These are phyloP conservation scores for Nansenia antarctica DNA, from an alignment of 2,113 vertebrate species.

Conservation along the genomic window DNA sequence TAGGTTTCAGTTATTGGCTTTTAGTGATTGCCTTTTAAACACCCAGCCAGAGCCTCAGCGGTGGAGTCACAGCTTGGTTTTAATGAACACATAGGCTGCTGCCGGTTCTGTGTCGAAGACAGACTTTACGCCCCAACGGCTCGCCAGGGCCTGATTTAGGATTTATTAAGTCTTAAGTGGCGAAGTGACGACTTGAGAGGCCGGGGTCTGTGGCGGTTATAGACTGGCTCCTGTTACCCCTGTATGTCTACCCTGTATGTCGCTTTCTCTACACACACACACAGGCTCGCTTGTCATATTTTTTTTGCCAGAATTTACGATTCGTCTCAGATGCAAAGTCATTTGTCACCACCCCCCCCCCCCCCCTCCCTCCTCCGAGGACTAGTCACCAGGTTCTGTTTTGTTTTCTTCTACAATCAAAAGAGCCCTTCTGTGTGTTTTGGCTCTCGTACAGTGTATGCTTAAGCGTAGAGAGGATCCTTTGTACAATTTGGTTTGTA, in stretches of 20 bases:
- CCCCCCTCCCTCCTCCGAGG: not conserved
- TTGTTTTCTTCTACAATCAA: too few species aligned
- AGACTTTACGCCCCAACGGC: too few species aligned
- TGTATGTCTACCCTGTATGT: not conserved
- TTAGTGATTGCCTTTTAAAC: too few species aligned
- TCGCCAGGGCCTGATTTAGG: constrained; percentile 15
- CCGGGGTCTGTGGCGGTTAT: not conserved
- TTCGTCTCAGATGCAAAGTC: constrained; percentile 33
- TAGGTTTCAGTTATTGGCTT: too few species aligned
- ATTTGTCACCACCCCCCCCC: not conserved
- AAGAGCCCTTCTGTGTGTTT: not conserved
- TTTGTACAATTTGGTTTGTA: constrained; percentile 3
- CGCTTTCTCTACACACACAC: not conserved
- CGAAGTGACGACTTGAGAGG: constrained; percentile 18
- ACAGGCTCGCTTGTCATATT: constrained; percentile 7
- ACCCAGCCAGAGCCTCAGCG: too few species aligned
- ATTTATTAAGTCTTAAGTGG: constrained; percentile 26
- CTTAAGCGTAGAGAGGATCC: not conserved
- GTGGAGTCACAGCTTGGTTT: too few species aligned
- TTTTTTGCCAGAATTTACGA: constrained; percentile 18
- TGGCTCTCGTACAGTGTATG: not conserved
- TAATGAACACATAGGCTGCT: too few species aligned
- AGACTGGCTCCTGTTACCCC: not conserved
- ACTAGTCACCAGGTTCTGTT: not conserved
- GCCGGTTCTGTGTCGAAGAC: too few species aligned